Evolutionary conservation across 2,113 vertebrate genomes (phyloP), one percentile per base, ranked within the genome.

Genomic region (Ciconia boyciana): DNA sequence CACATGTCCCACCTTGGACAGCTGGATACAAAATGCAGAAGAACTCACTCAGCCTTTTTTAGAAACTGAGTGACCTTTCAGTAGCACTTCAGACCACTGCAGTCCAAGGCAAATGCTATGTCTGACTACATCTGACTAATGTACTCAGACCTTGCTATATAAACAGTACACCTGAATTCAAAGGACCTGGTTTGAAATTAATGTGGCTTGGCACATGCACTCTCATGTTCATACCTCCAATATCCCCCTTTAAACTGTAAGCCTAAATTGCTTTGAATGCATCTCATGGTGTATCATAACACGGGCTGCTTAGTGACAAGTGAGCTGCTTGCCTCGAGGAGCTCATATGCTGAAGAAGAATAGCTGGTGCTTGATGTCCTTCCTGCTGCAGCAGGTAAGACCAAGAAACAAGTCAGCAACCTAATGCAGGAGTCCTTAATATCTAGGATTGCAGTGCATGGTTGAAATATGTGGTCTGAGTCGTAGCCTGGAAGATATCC

Each of bases 1-100:
- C 17, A 43, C 6, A 7, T 16, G 43, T 11, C 2, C 4, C 12
- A 19, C 18, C 18, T 29, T 1, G 1, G 7, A 46, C 10, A 51
- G 4, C 4, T 18, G 13, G 9, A 1, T 44, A 84, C 5, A n/a
- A 81, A 66, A 39, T 4, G 13, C 10, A 49, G 11, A 13, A 62
- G 28, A 82, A 75, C 25, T 52, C 1, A 0, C 11, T n/a, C 9
- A 48, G 6, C 1, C 8, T 70, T 29, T 87, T 83, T 49, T 3
- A 3, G 43, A 94, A 84, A 82, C 8, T 10, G 19, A 18, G 11
- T 0, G 0, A 70, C 22, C 5, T 83, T 89, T 43, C 28, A 57
- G 10, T 25, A 71, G 29, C 29, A 32, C 17, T 14, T 10, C 39
- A 28, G 39, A 28, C 24, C 49, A 2, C 22, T 46, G 14, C 29